These are phyloP conservation scores for Ahaetulla prasina DNA, from an alignment of 2,113 vertebrate genomes.

Conservation along the genomic window DNA sequence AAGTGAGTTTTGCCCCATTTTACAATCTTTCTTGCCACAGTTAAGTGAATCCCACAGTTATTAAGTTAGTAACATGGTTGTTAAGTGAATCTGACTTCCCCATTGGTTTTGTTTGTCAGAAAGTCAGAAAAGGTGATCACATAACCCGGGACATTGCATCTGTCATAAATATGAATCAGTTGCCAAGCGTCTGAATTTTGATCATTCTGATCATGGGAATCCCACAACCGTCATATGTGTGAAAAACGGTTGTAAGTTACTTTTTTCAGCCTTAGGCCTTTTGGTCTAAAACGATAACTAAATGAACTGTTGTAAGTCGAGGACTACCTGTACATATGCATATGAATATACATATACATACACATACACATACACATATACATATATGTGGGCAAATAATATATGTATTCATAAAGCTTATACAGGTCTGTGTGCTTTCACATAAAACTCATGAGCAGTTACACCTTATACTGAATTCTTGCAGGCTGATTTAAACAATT, in stretches of 20 bases:
- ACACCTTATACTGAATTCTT: accelerated
- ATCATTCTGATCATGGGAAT: background rate
- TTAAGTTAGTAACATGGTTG: background rate
- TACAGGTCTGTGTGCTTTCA: background rate
- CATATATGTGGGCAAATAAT: background rate
- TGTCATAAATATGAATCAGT: background rate
- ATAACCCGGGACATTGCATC: background rate
- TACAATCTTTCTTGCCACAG: background rate
- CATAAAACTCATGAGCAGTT: background rate
- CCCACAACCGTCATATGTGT: background rate
- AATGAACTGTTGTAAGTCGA: background rate
- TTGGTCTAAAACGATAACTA: background rate
- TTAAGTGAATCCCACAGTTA: background rate
- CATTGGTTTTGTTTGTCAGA: background rate
- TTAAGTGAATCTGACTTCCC: background rate
- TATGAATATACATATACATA: no score
- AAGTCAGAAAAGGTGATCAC: background rate
- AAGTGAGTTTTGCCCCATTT: no score
- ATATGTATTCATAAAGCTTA: background rate
- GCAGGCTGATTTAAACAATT: background rate
- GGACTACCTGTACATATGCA: background rate
- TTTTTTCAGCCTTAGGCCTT: background rate
- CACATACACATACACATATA: background rate
- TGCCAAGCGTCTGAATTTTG: background rate
- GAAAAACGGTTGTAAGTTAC: background rate